Base-by-base conservation (phyloP, 2,888 invertebrate genomes). In the Leptopilina myrica region DNA sequence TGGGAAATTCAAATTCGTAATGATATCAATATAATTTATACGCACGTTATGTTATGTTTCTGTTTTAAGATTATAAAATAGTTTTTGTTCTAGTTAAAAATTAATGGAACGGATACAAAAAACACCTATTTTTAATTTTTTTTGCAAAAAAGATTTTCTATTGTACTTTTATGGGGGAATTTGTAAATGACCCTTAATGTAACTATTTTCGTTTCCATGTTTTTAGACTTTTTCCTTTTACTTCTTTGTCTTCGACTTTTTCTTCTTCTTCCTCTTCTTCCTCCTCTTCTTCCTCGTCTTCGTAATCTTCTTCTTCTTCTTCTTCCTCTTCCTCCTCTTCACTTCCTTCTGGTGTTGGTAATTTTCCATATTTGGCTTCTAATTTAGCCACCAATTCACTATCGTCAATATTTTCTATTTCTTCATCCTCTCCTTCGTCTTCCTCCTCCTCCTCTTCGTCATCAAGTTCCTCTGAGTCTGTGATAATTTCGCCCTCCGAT, bases 291-390 rank as follows among this genome's bases (percentile, higher is more conserved):
- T 86, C 86, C 26, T 94, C 94, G 90, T 94, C 92, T 85, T 91
- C 92, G 85, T 89, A 89, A 87, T 92, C 93, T 89, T 88, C 93
- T 88, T 88, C 93, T 26, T 26, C 89, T 87, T 92, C 93, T 89
- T 88, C 93, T 88, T 88, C 93, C 84, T 85, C 93, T 90, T 91
- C 90, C 64, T 92, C 91, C 40, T 84, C 85, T 80, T 90, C 87
- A 82, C 94, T 93, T 12, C 89, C 88, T 53, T 85, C 85, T 49
- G 87, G 86, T 26, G 87, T 86, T 15, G 94, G 94, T 77, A 96
- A 90, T 83, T 95, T 94, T 76, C 96, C 96, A 89, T 96, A 96
- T 93, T 95, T 95, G 43, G 94, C 95, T 89, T 96, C 96, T 79
- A 96, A 92, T 83, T 95, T 93, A 87, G 92, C 95, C 86, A 96